Percentiles rank a stretch among this genome's conserved stretches.
phyloP scores from a whole-genome alignment of 2,797 vertebrate species.

The Lates japonicus region DNA sequence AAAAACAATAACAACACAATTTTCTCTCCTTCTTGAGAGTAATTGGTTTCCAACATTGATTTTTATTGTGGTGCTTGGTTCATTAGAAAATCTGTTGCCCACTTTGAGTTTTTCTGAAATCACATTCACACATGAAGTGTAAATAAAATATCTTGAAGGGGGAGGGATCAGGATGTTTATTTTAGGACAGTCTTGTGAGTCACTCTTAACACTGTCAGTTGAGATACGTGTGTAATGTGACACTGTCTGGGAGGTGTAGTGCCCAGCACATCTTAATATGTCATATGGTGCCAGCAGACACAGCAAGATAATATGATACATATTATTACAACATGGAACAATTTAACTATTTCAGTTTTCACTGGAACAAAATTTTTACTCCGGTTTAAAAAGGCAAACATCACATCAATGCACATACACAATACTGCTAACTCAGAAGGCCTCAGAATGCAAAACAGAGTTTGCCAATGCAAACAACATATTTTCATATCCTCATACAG shows the following conservation, averaged over 20 bases:
- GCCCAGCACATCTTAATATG: background rate
- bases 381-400: background rate
- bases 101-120: background rate
- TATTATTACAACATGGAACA: background rate
- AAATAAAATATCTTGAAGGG: background rate
- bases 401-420: background rate
- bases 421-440: background rate
- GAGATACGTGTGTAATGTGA: background rate
- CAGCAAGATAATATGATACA: background rate
- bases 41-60: background rate
- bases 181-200: background rate
- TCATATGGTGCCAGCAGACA: background rate
- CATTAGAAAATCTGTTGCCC: background rate
- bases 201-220: background rate
- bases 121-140: background rate
- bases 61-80: background rate
- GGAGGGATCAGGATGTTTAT: background rate
- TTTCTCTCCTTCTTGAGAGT: background rate
- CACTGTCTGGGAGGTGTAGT: conserved; percentile 10
- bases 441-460: conserved; percentile 70
- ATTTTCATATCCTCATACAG: conserved; percentile 54
- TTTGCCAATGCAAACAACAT: conserved; percentile 61
- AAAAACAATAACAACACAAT: background rate
- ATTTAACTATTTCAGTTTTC: background rate
- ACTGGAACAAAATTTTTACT: background rate